Base-by-base conservation (phyloP, 2,797 vertebrate species). In the Orestias chungarensis region DNA sequence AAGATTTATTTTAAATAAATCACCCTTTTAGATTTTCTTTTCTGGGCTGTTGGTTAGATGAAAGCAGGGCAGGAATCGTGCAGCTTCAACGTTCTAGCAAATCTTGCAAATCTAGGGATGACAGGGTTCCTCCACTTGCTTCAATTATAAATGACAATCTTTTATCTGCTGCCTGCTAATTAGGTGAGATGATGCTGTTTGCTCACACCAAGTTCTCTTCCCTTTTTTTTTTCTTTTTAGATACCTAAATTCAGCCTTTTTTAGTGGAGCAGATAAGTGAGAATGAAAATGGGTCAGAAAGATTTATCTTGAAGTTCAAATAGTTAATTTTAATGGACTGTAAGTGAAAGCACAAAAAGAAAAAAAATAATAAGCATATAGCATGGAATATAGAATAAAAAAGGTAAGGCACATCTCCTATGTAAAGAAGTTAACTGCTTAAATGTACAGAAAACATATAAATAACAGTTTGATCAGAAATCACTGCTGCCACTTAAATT, bases 81-180 rank as follows among this genome's bases (percentile, higher is more conserved):
- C 85, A 64, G 85, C 86, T 89, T 87, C 87, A 79, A 90, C 86
- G 82, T 90, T 89, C 85, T 87, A 81, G 78, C n/a, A n/a, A n/a
- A n/a, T n/a, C 86, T 92, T 87, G 89, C 92, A 92, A 91, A 93
- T 92, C 87, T 82, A 70, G 82, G 86, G 90, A 93, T 90, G 93
- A 91, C 90, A 91, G 89, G 89, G 90, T 87, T 91, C 85, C 84
- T 87, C 81, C 40, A 66, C 88, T 90, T 85, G 81, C 80, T 86
- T 93, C 90, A 93, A 93, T 93, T 92, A 94, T 93, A 83, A 93
- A 92, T 92, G 91, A 93, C 91, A 91, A 86, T 71, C 90, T 94
- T 95, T 93, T 90, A 94, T 95, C 92, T 93, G 68, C 57, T 71
- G 75, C 80, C 85, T 84, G 88, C 85, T 94, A 93, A 95, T 93